Evolutionary conservation across 2,113 vertebrate genomes (phyloP), one percentile per base, ranked within the genome.

Genomic region (Campylomormyrus numenius): DNA sequence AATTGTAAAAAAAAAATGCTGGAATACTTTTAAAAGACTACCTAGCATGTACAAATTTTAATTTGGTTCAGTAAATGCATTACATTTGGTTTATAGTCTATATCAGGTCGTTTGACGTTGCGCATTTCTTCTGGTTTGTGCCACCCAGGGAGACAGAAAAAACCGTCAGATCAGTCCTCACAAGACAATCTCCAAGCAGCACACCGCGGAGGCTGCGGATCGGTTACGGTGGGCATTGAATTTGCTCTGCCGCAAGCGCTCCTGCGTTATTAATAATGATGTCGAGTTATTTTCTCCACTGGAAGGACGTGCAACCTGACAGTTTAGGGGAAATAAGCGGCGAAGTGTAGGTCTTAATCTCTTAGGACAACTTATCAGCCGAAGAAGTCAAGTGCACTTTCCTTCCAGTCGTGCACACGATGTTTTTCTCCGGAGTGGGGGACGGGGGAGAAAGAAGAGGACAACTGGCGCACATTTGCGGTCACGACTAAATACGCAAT

Each of bases 401-500:
- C 2, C 31, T 31, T 90, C 17, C 4, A 50, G 52, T 46, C 49
- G 52, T 39, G 52, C 58, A 35, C 35, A 89, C 88, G 85, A 80
- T 50, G 84, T 45, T 56, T 90, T 84, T 92, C 90, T 90, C 90
- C n/a, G 13, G 35, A 77, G 19, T 46, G 42, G 49, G 21, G 90
- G 93, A 91, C 91, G 87, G 90, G 52, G 87, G 10, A 56, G 45
- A 45, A 17, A 89, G 92, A 90, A 91, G 85, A 88, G 62, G 89
- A 85, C 88, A 89, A 89, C 90, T 94, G 94, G 93, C 93, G 94
- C 92, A 24, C 93, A 94, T 94, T 92, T 91, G 90, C 91, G 90
- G 91, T 93, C 92, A 93, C 91, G 93, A 92, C 90, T 91, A 49
- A 89, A 45, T 88, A 95, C 94, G 94, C 93, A 92, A 49, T 90